These are phyloP conservation scores for Crotalus helleri DNA, from an alignment of 2,113 vertebrate genomes.

Conservation along the genomic window DNA sequence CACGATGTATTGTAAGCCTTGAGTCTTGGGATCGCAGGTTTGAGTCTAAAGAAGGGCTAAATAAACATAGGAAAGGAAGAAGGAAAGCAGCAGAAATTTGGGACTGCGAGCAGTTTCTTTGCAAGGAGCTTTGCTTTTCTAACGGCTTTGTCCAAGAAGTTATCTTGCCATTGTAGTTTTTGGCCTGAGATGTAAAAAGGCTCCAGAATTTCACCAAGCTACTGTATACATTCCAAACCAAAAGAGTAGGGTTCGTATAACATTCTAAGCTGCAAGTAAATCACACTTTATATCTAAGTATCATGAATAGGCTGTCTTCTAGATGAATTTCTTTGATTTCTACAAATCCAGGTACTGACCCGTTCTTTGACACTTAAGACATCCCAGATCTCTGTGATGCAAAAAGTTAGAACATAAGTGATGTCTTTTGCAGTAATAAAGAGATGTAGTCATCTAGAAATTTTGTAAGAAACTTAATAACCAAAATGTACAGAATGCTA, in stretches of 20 bases:
- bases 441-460: not conserved
- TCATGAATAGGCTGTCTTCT: not conserved
- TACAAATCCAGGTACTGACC: not conserved
- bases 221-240: not conserved
- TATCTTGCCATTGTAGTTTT: not conserved
- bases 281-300: not conserved
- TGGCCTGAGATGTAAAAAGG: not conserved
- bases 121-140: not conserved
- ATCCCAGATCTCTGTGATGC: not conserved
- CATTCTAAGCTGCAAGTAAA: not conserved
- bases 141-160: not conserved
- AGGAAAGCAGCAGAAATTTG: not conserved
- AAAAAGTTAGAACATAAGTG: not conserved
- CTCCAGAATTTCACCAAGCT: not conserved
- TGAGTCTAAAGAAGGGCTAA: not conserved
- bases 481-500: not conserved
- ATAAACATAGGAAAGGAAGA: not conserved
- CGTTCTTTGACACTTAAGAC: not conserved
- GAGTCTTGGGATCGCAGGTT: not conserved
- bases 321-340: not conserved
- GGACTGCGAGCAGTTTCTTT: not conserved
- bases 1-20: not conserved
- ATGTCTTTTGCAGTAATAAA: not conserved
- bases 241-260: not conserved
- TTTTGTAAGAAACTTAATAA: not conserved